Base-by-base conservation (phyloP, 2,113 vertebrate species). In the Calyptomena viridis region DNA sequence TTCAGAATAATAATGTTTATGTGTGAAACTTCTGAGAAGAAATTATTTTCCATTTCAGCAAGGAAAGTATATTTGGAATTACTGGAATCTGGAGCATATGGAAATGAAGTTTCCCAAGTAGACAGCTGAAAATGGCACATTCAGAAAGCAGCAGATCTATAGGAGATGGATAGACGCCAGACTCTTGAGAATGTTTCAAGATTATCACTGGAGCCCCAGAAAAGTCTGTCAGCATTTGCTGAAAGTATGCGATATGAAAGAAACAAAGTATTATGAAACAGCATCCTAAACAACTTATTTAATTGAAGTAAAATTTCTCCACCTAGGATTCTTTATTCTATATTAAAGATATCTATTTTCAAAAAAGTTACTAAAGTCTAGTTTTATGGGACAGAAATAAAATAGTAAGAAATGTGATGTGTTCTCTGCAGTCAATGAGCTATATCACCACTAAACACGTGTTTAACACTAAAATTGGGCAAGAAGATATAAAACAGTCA, bases 121-220 rank as follows among this genome's bases (percentile, higher is more conserved):
- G 66, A 66, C 30, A 87, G 49, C 53, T 93, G 81, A 87, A 95
- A 94, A 93, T n/a, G 66, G 33, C 42, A 84, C 47, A 84, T 82
- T 64, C 53, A 69, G 46, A 73, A 31, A 95, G 37, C n/a, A 75
- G 24, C 33, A 82, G 66, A 71, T 92, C 88, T 73, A 27, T 63
- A 69, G 28, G 17, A 27, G 25, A 49, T 53, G 30, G 80, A 78
- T 52, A 62, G 12, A 42, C 87, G 44, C 22, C 58, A 91, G 46
- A 21, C 24, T 55, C 49, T 69, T 73, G 30, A 18, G 39, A 71
- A 40, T 31, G 9, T 67, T 89, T 87, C 58, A 87, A 30, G 49
- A 76, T 55, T 69, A 35, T 33, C 37, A 23, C 19, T 66, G 14
- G 14, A 62, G 50, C 11, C 17, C 9, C 19, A 0, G 5, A 89